Conservation (phyloP, 2,797 vertebrate species). For the Microhierax caerulescens region DNA sequence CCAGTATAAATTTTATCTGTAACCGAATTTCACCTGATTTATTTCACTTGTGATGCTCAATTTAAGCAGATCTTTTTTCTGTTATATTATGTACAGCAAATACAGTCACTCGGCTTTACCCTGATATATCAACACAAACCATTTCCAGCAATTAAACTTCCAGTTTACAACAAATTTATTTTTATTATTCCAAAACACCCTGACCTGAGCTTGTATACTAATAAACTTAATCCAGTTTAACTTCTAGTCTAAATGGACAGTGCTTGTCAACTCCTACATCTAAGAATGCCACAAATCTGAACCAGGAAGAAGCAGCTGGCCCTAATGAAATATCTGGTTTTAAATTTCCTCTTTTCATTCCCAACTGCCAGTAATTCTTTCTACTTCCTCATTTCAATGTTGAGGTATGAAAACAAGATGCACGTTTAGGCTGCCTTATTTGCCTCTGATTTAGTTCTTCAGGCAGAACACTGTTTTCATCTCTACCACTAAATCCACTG, state of each 20-base stretch:
- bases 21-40: background rate
- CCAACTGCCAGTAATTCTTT: background rate
- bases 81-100: background rate
- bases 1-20: background rate
- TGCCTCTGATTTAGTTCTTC: background rate
- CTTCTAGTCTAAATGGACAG: background rate
- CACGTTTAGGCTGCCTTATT: background rate
- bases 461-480: background rate
- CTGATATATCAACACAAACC: background rate
- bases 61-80: background rate
- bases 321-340: background rate
- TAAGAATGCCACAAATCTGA: background rate
- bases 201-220: background rate
- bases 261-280: background rate
- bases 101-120: background rate
- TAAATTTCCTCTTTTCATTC: background rate
- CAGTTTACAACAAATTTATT: background rate
- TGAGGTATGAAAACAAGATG: background rate
- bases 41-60: background rate
- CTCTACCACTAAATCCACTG: background rate
- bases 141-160: background rate
- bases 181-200: background rate
- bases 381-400: background rate
- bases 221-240: background rate
- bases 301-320: background rate